These are phyloP conservation scores for Myotis planiceps DNA, from an alignment of 2,797 vertebrate genomes.

Conservation along the genomic window DNA sequence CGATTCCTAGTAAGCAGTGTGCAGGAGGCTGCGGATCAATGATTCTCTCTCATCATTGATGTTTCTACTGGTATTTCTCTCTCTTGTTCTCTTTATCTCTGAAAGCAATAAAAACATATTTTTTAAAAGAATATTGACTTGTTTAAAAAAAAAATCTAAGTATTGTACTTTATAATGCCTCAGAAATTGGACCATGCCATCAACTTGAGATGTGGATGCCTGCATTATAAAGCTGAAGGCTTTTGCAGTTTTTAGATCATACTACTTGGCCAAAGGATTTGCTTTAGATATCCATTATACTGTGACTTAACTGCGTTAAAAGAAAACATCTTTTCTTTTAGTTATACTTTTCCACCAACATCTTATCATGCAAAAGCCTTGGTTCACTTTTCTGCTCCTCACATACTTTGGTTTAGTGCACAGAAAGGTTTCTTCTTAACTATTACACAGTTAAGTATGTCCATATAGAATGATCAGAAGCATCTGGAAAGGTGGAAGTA, in stretches of 20 bases:
- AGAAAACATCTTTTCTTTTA: slow-evolving; percentile 17
- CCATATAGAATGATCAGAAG: slow-evolving; percentile 82
- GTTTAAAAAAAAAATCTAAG: slow-evolving; percentile 60
- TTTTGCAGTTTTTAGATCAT: neutral
- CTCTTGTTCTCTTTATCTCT: too few species aligned
- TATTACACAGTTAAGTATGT: slow-evolving; percentile 73
- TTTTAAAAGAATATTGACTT: too few species aligned
- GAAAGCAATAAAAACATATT: too few species aligned
- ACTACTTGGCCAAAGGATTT: slow-evolving; percentile 56
- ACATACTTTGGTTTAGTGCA: slow-evolving; percentile 48
- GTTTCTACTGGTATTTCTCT: too few species aligned
- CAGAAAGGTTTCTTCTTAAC: slow-evolving; percentile 68
- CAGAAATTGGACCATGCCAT: slow-evolving; percentile 62
- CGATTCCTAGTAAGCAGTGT: too few species aligned
- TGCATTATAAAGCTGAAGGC: slow-evolving; percentile 31
- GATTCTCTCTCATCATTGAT: too few species aligned
- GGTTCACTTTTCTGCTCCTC: slow-evolving; percentile 55
- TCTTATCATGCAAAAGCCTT: slow-evolving; percentile 46
- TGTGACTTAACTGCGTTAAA: slow-evolving; percentile 55
- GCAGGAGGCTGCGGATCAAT: too few species aligned
- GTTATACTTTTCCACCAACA: slow-evolving; percentile 59
- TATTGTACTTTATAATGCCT: slow-evolving; percentile 52
- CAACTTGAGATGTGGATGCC: slow-evolving; percentile 44
- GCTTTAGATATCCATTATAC: slow-evolving; percentile 36
- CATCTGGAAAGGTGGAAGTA: slow-evolving; percentile 83